Evolutionary conservation across 2,113 vertebrate species (phyloP).

Genomic region (Silurus meridionalis): DNA sequence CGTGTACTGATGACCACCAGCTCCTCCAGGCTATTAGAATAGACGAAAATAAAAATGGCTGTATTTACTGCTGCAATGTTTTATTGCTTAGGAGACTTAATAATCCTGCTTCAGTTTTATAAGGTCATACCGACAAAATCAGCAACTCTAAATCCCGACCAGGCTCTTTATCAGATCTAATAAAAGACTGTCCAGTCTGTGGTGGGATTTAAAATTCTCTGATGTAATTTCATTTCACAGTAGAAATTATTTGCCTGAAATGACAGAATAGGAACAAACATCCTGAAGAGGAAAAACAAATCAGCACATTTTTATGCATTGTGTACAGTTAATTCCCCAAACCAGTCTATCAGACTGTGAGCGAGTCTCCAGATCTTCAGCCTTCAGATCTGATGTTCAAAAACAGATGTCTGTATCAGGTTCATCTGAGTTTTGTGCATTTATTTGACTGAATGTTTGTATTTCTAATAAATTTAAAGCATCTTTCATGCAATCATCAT

Average conservation of each 20-base stretch:
- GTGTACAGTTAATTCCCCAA: background rate
- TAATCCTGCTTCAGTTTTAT: background rate
- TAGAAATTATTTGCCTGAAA: slow-evolving; percentile 1
- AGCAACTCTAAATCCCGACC: background rate
- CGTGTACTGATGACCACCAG: background rate
- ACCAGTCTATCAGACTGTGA: background rate
- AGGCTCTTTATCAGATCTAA: slow-evolving; percentile 9
- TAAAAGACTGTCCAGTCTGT: background rate
- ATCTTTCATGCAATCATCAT: background rate
- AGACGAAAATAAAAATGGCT: background rate
- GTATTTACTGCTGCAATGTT: slow-evolving; percentile 6
- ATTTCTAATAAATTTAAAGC: no score
- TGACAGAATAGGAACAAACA: background rate
- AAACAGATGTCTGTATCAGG: background rate
- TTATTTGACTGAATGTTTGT: background rate
- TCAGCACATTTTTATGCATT: background rate
- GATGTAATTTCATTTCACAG: background rate
- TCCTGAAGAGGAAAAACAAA: background rate
- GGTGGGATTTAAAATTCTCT: slow-evolving; percentile 16
- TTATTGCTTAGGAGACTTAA: background rate
- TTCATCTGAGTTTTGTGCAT: background rate
- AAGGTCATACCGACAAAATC: background rate
- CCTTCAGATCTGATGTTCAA: background rate
- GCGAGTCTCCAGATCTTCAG: background rate
- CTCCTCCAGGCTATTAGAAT: background rate